These are phyloP conservation scores for Astropecten irregularis DNA, from an alignment of 53 echinoderm and acorn worm species.

Conservation along the genomic window DNA sequence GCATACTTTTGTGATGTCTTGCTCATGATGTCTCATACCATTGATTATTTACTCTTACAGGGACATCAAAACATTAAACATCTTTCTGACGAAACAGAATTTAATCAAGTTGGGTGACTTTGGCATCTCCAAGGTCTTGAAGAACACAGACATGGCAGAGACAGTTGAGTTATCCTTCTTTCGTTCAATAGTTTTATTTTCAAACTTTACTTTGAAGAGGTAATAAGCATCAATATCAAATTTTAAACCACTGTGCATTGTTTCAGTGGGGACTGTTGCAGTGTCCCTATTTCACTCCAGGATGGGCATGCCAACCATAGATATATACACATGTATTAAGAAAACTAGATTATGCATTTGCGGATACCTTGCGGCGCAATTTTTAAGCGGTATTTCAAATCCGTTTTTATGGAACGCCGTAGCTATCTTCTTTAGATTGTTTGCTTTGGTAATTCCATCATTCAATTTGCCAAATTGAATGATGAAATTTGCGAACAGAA, in stretches of 20 bases:
- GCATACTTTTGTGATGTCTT: no score
- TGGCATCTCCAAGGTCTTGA: conserved; percentile 91
- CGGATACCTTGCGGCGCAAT: no score
- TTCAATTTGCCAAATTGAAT: no score
- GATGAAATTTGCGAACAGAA: no score
- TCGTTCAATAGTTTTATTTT: neutral
- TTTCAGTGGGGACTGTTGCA: neutral
- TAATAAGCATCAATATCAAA: neutral
- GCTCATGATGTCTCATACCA: no score
- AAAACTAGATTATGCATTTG: no score
- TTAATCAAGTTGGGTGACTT: conserved; percentile 95
- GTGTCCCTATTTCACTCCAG: neutral
- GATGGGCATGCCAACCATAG: no score
- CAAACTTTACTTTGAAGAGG: neutral
- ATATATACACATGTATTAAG: no score
- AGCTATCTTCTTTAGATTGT: no score
- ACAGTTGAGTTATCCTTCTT: conserved; percentile 66
- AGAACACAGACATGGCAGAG: conserved; percentile 85
- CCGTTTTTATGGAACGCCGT: no score
- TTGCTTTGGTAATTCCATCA: no score
- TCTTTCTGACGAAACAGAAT: conserved; percentile 93
- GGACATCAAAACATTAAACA: conserved; percentile 97
- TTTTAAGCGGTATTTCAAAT: no score
- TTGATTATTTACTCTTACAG: conserved; percentile 52
- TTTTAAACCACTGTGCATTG: neutral